phyloP scores from a whole-genome alignment of 2,888 invertebrate species.

The Mellilla xanthometata region DNA sequence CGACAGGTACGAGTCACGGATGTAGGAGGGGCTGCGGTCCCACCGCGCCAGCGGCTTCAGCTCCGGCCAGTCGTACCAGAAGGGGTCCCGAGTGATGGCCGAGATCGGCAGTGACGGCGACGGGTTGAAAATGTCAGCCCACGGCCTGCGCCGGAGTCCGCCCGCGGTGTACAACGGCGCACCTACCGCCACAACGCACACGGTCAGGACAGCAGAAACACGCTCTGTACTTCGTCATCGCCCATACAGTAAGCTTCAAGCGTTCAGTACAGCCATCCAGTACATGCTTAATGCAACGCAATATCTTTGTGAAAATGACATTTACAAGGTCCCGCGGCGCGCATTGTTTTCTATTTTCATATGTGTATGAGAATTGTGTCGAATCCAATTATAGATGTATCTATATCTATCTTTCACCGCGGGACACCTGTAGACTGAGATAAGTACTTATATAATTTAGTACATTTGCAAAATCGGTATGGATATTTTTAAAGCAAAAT shows the following conservation, averaged over 20 bases:
- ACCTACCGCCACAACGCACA: constrained; percentile 79
- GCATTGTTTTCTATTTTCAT: too few species aligned
- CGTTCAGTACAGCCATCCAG: constrained; percentile 30
- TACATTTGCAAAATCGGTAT: background rate
- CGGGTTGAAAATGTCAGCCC: constrained; percentile 90
- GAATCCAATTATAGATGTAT: too few species aligned
- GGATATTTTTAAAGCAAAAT: constrained; percentile 9
- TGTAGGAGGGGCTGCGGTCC: constrained; percentile 89
- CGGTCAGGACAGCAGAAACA: constrained; percentile 61
- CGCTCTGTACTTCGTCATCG: constrained; percentile 64
- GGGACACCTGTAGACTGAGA: constrained; percentile 4
- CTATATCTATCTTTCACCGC: constrained; percentile 1
- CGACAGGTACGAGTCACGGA: constrained; percentile 94
- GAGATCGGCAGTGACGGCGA: constrained; percentile 90
- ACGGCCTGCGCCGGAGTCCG: constrained; percentile 81
- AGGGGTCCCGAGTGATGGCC: constrained; percentile 92
- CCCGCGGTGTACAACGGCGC: constrained; percentile 88
- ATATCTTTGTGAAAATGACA: too few species aligned
- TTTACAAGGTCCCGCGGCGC: constrained; percentile 18
- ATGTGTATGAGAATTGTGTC: too few species aligned
- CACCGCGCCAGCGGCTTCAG: constrained; percentile 89
- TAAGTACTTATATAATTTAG: background rate
- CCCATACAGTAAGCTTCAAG: constrained; percentile 53
- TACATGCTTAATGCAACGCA: constrained; percentile 10
- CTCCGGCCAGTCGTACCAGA: constrained; percentile 94